Conservation (phyloP, 2,888 invertebrate species). For the Trypoxylon attenuatum region DNA sequence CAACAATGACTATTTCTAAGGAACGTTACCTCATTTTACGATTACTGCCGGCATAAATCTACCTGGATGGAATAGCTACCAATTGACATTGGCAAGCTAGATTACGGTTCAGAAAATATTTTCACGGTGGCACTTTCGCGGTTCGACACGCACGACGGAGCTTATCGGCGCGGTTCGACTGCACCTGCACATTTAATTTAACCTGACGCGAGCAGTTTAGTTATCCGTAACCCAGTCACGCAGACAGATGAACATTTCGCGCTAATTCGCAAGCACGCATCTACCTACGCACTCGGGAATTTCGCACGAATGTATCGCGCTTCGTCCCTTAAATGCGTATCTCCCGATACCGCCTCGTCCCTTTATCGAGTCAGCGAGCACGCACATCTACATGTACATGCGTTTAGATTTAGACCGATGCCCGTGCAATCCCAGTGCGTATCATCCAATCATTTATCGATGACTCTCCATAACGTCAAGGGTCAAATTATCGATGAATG, state of each 20-base stretch:
- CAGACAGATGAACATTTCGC: constrained; percentile 11
- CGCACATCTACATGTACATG: no score
- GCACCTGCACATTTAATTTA: neutral
- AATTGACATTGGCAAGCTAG: no score
- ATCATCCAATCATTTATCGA: no score
- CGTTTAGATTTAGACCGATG: no score
- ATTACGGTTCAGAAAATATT: no score
- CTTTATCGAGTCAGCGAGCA: neutral
- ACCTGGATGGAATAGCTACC: no score
- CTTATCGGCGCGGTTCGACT: neutral
- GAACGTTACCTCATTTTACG: no score
- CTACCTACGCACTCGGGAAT: neutral
- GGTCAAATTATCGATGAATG: no score
- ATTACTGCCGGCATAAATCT: no score
- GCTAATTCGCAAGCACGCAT: constrained; percentile 13
- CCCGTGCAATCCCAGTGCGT: constrained; percentile 20
- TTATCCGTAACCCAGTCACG: neutral
- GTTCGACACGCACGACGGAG: neutral
- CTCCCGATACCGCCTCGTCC: neutral
- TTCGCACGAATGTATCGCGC: no score
- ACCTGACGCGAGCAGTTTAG: neutral
- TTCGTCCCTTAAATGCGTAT: constrained; percentile 6
- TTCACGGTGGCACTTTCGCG: neutral
- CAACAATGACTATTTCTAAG: no score
- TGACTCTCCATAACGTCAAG: no score